Percentiles rank a stretch among this genome's conserved stretches.
Evolutionary conservation across 1,140 invertebrate genomes (phyloP).

Genomic region (Aleiodes sp.): DNA sequence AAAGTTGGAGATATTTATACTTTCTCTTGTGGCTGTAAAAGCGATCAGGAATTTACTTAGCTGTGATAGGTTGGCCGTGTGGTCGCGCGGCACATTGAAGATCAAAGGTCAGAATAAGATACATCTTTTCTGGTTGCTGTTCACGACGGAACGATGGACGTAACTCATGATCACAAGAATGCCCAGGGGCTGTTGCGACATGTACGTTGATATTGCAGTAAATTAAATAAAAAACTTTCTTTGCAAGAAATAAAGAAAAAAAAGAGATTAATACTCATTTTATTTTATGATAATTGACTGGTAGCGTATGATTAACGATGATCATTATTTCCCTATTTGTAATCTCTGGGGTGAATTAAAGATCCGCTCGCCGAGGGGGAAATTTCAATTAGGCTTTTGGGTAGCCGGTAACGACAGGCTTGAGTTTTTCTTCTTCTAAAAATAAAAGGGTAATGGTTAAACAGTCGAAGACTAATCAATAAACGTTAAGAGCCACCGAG

Average conservation of each 20-base stretch:
- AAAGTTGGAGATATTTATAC: conserved; percentile 8
- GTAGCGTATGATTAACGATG: not conserved
- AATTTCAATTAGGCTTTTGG: conserved; percentile 45
- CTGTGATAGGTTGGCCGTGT: not conserved
- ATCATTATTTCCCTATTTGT: not conserved
- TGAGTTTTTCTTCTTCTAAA: conserved; percentile 46
- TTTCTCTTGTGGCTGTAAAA: not conserved
- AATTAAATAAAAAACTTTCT: not conserved
- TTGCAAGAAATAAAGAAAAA: no score
- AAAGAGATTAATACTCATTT: not conserved
- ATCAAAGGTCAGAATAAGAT: conserved; percentile 30
- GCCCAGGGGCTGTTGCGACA: not conserved
- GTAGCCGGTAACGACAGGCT: conserved; percentile 44
- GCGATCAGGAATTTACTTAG: not conserved
- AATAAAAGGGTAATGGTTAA: conserved; percentile 50
- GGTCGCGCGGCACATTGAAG: conserved; percentile 4
- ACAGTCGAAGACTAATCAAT: conserved; percentile 58
- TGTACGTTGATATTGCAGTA: conserved; percentile 1
- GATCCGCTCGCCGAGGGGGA: not conserved
- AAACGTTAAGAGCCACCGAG: conserved; percentile 26
- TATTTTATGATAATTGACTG: not conserved
- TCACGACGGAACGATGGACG: not conserved
- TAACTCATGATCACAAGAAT: not conserved
- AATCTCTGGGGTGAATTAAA: not conserved
- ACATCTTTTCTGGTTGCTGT: conserved; percentile 14